Evolutionary conservation across 64 coral and sea anemone genomes (phyloP).

Genomic region (Actinia equina): DNA sequence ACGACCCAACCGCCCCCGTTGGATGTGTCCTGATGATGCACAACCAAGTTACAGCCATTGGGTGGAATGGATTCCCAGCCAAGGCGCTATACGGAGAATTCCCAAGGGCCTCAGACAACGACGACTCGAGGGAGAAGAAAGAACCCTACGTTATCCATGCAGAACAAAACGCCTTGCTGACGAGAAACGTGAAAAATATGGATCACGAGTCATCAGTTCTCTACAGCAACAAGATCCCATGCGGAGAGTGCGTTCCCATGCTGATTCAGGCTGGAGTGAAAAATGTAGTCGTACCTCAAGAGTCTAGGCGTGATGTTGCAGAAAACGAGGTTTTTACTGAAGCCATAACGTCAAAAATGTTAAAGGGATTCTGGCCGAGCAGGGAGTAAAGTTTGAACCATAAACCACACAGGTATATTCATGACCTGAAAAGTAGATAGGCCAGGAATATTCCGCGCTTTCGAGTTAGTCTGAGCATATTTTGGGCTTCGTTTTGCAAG

Average conservation of each 20-base stretch:
- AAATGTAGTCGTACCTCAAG: constrained; percentile 24
- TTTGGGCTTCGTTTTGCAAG: too few species aligned
- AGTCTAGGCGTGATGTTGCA: background rate
- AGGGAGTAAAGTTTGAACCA: background rate
- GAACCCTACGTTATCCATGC: constrained; percentile 75
- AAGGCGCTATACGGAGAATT: constrained; percentile 35
- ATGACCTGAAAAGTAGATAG: too few species aligned
- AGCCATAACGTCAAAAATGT: background rate
- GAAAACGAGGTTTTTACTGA: background rate
- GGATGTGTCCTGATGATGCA: constrained; percentile 21
- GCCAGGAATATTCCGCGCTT: too few species aligned
- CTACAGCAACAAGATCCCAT: constrained; percentile 61
- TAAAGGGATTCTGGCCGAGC: constrained; percentile 3
- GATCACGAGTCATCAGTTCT: constrained; percentile 24
- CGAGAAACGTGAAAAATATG: constrained; percentile 32
- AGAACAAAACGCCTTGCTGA: constrained; percentile 69
- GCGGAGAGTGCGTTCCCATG: constrained; percentile 62
- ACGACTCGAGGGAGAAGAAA: constrained; percentile 30
- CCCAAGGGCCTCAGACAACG: constrained; percentile 30
- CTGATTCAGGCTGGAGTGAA: constrained; percentile 53
- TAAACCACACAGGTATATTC: too few species aligned
- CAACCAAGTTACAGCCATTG: constrained; percentile 13
- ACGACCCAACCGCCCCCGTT: constrained; percentile 21
- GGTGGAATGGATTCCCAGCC: constrained; percentile 46
- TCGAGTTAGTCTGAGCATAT: too few species aligned